These are phyloP conservation scores for Pampus argenteus DNA, from an alignment of 2,797 vertebrate genomes.

Conservation along the genomic window DNA sequence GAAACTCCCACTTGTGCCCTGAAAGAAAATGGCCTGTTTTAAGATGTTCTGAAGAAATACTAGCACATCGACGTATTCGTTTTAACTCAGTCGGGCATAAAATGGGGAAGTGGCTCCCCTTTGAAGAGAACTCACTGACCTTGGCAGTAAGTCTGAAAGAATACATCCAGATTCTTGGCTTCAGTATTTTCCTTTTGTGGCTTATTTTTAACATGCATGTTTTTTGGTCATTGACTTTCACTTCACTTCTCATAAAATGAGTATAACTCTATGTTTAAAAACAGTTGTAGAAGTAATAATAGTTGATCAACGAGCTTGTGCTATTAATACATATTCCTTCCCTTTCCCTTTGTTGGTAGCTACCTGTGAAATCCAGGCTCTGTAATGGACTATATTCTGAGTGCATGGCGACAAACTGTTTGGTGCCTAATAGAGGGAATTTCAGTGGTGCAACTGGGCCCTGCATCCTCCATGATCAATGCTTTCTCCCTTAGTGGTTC, in stretches of 20 bases:
- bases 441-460: constrained; percentile 31
- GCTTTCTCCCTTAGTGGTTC: constrained; percentile 44
- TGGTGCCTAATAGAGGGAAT: constrained; percentile 39
- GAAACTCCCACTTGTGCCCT: constrained; percentile 77
- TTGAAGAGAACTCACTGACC: constrained; percentile 76
- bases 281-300: constrained; percentile 21
- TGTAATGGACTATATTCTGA: constrained; percentile 28
- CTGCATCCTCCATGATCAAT: constrained; percentile 52
- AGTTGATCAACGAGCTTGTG: constrained; percentile 13
- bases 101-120: constrained; percentile 75
- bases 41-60: constrained; percentile 77
- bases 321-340: constrained; percentile 4
- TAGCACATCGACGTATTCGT: constrained; percentile 71
- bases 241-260: constrained; percentile 45
- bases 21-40: constrained; percentile 77
- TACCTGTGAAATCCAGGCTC: constrained; percentile 13
- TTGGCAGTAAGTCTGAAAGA: constrained; percentile 74
- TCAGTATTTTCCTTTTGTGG: constrained; percentile 57
- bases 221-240: constrained; percentile 40
- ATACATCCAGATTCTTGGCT: constrained; percentile 52
- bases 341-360: neutral
- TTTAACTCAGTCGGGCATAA: constrained; percentile 77
- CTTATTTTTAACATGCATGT: constrained; percentile 63
- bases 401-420: constrained; percentile 48
- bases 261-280: constrained; percentile 23